Evolutionary conservation across 23 tunicate genomes (phyloP).

Genomic region (Halocynthia aurantium): DNA sequence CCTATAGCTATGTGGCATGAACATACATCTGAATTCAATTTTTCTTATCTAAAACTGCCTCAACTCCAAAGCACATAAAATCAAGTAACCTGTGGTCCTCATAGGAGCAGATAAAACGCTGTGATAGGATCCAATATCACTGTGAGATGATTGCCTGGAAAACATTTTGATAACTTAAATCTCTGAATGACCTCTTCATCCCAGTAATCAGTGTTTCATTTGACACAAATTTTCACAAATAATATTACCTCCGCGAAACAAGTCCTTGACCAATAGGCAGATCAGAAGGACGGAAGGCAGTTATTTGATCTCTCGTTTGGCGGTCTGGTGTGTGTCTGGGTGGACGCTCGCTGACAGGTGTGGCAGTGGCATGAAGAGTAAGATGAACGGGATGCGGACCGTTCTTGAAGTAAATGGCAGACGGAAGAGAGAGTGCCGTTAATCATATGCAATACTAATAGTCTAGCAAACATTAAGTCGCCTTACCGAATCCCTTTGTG

Average conservation of each 20-base stretch:
- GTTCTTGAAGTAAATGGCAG: conserved; percentile 32
- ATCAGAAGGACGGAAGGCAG: conserved; percentile 85
- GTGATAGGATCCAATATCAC: conserved; percentile 62
- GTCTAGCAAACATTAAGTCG: background rate
- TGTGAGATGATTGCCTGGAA: conserved; percentile 60
- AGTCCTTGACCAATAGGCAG: conserved; percentile 62
- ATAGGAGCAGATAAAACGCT: conserved; percentile 56
- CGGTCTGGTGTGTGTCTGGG: conserved; percentile 75
- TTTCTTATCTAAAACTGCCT: background rate
- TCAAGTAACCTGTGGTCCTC: conserved; percentile 41
- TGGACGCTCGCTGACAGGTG: conserved; percentile 56
- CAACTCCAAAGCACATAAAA: background rate
- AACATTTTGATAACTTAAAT: background rate
- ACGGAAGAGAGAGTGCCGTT: background rate
- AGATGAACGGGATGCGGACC: conserved; percentile 75
- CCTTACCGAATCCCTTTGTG: conserved; percentile 21
- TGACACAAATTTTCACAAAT: too few relatives aligned
- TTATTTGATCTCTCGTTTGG: conserved; percentile 66
- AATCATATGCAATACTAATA: background rate
- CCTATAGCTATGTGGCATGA: background rate
- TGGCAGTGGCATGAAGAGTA: conserved; percentile 66
- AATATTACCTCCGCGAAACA: background rate
- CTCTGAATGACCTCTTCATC: background rate
- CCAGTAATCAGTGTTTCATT: background rate
- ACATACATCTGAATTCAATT: background rate